Evolutionary conservation across 2,113 vertebrate genomes (phyloP), one percentile per base, ranked within the genome.

Genomic region (Sciurus niger): DNA sequence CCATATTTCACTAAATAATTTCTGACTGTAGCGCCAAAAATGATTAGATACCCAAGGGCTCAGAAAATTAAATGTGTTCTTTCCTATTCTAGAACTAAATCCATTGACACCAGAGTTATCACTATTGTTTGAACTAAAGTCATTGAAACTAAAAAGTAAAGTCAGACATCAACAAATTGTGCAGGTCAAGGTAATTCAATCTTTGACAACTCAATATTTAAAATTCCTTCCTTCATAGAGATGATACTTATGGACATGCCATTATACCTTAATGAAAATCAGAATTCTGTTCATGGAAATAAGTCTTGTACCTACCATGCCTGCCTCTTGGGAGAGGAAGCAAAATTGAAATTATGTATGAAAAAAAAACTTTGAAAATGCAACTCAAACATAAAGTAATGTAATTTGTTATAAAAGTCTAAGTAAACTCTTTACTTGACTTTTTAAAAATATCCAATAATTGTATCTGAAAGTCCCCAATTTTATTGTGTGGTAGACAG

Each of bases 1-100:
- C 51, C 20, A 12, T 32, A 72, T 82, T 96, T 98, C 16, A 88
- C 80, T 84, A 95, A 89, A 32, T 88, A 77, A 93, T 67, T 93
- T 95, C 70, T 90, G 9, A 89, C 32, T 32, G n/a, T 74, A 60
- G 77, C 60, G 25, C 55, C 96, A n/a, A 85, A 93, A 94, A 90
- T 28, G 73, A 86, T 60, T 48, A 93, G 55, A 83, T 32, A 73
- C 30, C 76, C 73, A 85, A 94, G 53, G 30, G 11, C 37, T 87
- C 76, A 77, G 32, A 48, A 84, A 82, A 92, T 76, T 58, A 95
- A 88, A 72, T 55, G 22, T 68, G 18, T 51, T 90, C 53, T 90
- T 78, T 85, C 46, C 70, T 97, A 4, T 94, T 67, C 85, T 73
- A 90, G n/a, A 95, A 48, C 13, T 85, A 74, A 83, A 78, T 73